Base-by-base conservation (phyloP, 92 coral and sea anemone species). In the Phymanthus crucifer region DNA sequence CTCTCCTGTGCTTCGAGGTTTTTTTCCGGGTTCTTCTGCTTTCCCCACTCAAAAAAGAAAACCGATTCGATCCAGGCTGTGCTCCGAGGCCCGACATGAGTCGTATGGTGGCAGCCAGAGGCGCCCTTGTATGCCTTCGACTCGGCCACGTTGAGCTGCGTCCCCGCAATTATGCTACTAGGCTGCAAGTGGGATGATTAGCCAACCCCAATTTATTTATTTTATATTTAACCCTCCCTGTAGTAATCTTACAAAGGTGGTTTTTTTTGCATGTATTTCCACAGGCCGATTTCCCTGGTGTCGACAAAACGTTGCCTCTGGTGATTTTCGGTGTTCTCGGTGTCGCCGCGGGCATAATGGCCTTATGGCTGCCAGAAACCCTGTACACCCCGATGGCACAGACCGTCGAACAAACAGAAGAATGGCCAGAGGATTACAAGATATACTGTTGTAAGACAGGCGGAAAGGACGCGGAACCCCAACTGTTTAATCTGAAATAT, bases 331-430 rank as follows among this genome's bases (percentile, higher is more conserved):
- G 97, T 12, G 66, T 92, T 18, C 73, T 91, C 23, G 97, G 87
- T 52, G 80, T 92, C 31, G 76, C 82, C n/a, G 97, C 94, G 17
- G 97, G 97, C 23, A 32, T 89, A 43, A 57, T 88, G 74, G 89
- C 94, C 0, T 82, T 92, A 29, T 83, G 97, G 90, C 81, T 92
- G 2, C 97, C 97, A 18, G 97, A 92, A 75, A 92, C 97, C 6
- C 88, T 90, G 34, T 90, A 74, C 84, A 72, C 91, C n/a, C 92
- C 93, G 47, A 92, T 92, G 94, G 81, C 93, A 81, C 97, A 92
- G 80, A 89, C 93, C 54, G 90, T 90, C 35, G 91, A 92, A 47
- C 88, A 92, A 78, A 89, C 85, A 32, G 97, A 92, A 68, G 87
- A 88, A 48, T 92, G 93, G 97, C 77, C 78, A 17, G 97, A 92